Evolutionary conservation across 2,113 vertebrate species (phyloP).

Genomic region (Crocuta crocuta): DNA sequence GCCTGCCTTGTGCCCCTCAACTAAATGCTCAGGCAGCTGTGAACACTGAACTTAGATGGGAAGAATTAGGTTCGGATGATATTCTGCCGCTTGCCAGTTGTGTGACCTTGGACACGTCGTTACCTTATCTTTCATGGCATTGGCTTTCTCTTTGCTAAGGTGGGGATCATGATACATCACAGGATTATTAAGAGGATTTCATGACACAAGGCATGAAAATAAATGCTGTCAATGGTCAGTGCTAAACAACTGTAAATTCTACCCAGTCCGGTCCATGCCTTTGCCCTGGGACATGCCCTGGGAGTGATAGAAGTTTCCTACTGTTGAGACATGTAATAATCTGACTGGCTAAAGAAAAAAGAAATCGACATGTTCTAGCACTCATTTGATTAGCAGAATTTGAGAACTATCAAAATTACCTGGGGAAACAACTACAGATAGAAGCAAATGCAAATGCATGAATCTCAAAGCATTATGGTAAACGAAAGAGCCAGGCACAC

Average conservation of each 20-base stretch:
- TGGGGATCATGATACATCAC: neutral
- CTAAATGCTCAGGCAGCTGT: neutral
- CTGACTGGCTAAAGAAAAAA: neutral
- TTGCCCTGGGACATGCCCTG: neutral
- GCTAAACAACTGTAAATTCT: neutral
- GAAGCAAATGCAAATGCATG: neutral
- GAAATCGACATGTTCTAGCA: neutral
- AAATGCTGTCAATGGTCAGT: neutral
- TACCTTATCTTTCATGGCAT: neutral
- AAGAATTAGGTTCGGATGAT: constrained; percentile 1
- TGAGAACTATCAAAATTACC: neutral
- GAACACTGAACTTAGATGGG: neutral
- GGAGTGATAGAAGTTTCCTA: neutral
- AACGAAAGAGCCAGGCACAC: neutral
- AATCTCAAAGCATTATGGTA: neutral
- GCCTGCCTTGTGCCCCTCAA: neutral
- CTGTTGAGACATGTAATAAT: neutral
- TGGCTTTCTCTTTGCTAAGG: neutral
- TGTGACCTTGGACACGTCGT: neutral
- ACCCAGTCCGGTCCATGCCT: neutral
- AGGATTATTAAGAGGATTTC: neutral
- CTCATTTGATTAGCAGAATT: neutral
- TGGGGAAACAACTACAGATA: neutral
- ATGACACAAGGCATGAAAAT: neutral
- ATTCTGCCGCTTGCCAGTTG: neutral